phyloP scores from a whole-genome alignment of 2,113 vertebrate genomes.

The Hemichromis elongatus region DNA sequence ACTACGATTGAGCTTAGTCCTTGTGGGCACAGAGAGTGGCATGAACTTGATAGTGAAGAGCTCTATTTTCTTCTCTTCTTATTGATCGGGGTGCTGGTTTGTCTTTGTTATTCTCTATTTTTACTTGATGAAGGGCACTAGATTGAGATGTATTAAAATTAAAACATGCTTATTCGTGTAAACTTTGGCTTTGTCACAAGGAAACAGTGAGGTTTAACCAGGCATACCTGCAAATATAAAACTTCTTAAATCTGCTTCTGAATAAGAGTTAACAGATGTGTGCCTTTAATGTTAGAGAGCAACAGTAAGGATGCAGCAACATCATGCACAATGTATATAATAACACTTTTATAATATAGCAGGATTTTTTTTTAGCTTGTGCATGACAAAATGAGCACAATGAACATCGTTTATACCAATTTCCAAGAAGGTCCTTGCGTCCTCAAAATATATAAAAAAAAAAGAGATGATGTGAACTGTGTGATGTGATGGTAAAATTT shows the following conservation, averaged over 20 bases:
- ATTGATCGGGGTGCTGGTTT: neutral
- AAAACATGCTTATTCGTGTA: neutral
- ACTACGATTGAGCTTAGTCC: neutral
- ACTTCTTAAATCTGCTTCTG: neutral
- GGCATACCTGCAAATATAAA: neutral
- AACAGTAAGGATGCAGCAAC: neutral
- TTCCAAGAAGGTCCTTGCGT: neutral
- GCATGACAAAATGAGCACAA: neutral
- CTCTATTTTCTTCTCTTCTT: neutral
- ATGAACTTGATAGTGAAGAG: neutral
- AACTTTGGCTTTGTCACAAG: neutral
- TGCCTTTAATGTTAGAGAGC: neutral
- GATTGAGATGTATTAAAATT: neutral
- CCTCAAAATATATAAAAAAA: neutral
- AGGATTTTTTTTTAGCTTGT: fast-evolving
- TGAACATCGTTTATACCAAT: neutral
- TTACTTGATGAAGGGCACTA: neutral
- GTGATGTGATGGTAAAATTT: neutral
- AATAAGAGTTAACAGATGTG: neutral
- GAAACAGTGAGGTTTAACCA: neutral
- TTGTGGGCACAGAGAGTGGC: neutral
- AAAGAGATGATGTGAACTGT: neutral
- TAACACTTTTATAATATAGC: neutral
- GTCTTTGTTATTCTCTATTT: neutral
- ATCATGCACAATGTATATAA: neutral